phyloP scores from a whole-genome alignment of 1,140 invertebrate genomes.

The Zaprionus lachaisei region DNA sequence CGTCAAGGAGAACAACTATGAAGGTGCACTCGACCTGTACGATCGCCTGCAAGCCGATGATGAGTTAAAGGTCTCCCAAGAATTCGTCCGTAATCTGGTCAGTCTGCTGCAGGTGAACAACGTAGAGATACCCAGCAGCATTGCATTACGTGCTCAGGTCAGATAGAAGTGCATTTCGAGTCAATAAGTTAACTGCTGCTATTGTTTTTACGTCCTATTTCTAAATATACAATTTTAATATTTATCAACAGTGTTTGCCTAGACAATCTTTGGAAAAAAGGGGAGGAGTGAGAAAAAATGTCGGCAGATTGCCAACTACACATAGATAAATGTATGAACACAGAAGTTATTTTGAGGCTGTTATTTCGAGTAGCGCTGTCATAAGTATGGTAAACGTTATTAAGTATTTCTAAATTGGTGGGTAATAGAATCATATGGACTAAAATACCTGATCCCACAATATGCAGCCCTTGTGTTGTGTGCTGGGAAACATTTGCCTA shows the following conservation, averaged over 20 bases:
- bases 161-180: conserved; percentile 50
- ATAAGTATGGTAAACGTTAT: too few relatives aligned
- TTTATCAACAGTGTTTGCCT: background rate
- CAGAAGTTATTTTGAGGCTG: too few relatives aligned
- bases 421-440: too few relatives aligned
- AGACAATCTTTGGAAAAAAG: background rate
- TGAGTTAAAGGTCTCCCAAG: conserved; percentile 76
- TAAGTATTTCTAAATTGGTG: too few relatives aligned
- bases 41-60: conserved; percentile 81
- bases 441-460: conserved; percentile 18
- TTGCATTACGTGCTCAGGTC: conserved; percentile 74
- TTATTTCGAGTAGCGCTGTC: too few relatives aligned
- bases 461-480: background rate
- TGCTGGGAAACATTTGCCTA: background rate
- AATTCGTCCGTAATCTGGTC: conserved; percentile 76
- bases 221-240: conserved; percentile 33
- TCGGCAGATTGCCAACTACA: too few relatives aligned
- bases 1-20: conserved; percentile 82
- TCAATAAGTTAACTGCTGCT: conserved; percentile 3
- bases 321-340: too few relatives aligned
- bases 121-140: conserved; percentile 71
- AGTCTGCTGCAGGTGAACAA: conserved; percentile 73
- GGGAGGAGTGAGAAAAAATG: too few relatives aligned
- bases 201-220: conserved; percentile 6
- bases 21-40: conserved; percentile 79